These are phyloP conservation scores for Danio choprae DNA, from an alignment of 2,797 vertebrate genomes.

Conservation along the genomic window DNA sequence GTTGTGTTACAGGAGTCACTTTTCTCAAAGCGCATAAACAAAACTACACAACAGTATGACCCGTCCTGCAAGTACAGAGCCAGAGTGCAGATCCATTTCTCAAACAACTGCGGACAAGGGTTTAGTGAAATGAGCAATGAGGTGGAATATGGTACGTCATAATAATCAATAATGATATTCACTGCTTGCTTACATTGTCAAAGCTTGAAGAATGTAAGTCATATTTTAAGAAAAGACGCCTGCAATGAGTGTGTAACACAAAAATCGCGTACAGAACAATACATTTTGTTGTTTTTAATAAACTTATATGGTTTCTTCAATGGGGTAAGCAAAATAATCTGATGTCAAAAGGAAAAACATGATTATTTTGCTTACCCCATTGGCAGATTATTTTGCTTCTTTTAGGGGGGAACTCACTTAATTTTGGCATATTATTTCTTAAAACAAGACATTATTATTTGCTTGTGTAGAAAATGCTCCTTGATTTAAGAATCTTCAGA, in stretches of 20 bases:
- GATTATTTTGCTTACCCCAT: no score
- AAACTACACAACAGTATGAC: accelerated
- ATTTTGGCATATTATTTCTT: no score
- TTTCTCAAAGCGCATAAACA: accelerated
- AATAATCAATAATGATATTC: background rate
- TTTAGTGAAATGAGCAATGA: background rate
- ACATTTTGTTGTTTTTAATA: background rate
- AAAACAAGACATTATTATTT: no score
- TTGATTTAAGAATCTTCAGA: no score
- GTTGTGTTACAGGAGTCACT: background rate
- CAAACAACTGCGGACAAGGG: accelerated
- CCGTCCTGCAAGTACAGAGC: constrained; percentile 22
- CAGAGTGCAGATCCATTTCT: background rate
- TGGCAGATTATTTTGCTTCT: no score
- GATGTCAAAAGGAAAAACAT: no score
- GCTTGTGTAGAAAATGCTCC: no score
- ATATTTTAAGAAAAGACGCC: background rate
- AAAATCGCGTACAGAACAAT: background rate
- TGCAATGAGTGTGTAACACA: background rate
- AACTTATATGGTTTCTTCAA: no score
- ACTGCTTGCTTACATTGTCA: background rate
- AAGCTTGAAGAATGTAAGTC: background rate
- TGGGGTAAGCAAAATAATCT: no score
- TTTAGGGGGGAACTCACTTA: no score
- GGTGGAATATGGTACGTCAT: constrained; percentile 21